A percentile compares a stretch with the other conserved stretches of the same genome.
Conservation (phyloP, 2,797 vertebrate genomes). For the Limnodromus scolopaceus region DNA sequence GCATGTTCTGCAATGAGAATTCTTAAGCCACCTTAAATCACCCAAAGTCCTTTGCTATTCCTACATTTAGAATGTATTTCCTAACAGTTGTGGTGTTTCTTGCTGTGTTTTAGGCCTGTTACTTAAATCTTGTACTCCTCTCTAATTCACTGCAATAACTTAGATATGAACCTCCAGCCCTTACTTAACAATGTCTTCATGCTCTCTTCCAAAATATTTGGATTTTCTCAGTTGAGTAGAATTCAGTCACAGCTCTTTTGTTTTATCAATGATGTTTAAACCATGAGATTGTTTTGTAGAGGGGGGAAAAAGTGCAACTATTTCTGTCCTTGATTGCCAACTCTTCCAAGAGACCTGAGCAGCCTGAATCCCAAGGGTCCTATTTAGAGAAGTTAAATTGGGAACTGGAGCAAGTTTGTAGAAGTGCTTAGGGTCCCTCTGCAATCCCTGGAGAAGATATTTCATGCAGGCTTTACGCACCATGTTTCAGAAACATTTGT, state of each 20-base stretch:
- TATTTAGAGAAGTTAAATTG: not conserved
- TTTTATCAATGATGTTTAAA: not conserved
- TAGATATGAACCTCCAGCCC: not conserved
- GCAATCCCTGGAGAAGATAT: not conserved
- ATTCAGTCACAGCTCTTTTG: not conserved
- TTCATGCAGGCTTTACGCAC: not conserved
- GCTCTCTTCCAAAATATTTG: not conserved
- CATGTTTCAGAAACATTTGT: not conserved
- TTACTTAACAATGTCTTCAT: not conserved
- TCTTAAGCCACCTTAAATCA: not conserved
- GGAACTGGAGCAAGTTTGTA: not conserved
- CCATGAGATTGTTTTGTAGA: not conserved
- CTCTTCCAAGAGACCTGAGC: not conserved
- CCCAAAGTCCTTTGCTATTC: not conserved
- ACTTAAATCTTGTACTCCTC: not conserved
- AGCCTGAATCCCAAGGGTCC: not conserved
- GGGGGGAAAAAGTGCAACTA: not conserved
- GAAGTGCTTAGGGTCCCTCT: not conserved
- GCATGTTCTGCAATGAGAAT: not conserved
- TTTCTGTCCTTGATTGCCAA: not conserved
- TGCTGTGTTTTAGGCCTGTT: not conserved
- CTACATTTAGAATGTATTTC: not conserved
- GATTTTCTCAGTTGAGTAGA: not conserved
- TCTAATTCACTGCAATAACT: not conserved
- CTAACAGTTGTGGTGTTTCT: not conserved